Conservation (phyloP, 2,797 vertebrate genomes). For the Coilia nasus region DNA sequence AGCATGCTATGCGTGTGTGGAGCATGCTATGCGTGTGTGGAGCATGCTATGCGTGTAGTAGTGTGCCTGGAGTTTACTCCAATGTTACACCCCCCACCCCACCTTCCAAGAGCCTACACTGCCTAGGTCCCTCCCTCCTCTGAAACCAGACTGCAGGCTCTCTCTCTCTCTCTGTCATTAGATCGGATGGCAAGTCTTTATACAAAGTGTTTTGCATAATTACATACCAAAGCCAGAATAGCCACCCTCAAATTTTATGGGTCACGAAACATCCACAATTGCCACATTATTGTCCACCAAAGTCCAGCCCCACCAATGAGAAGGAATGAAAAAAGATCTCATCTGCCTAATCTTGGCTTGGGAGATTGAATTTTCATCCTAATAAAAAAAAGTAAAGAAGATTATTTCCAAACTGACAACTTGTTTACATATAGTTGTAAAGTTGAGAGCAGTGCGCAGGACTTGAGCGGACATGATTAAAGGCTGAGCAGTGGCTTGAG, state of each 20-base stretch:
- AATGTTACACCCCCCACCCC: constrained; percentile 77
- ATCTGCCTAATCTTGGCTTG: constrained; percentile 86
- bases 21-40: background rate
- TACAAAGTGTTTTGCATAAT: constrained; percentile 99
- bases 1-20: too few relatives aligned
- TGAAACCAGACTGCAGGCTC: constrained; percentile 91
- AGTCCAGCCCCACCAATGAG: constrained; percentile 88
- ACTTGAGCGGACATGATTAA: constrained; percentile 71
- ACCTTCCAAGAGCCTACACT: constrained; percentile 77
- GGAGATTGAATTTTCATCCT: constrained; percentile 87
- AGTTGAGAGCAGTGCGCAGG: constrained; percentile 82
- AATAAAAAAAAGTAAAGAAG: constrained; percentile 86
- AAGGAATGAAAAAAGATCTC: constrained; percentile 75
- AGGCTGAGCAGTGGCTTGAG: constrained; percentile 60
- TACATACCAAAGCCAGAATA: constrained; percentile 99
- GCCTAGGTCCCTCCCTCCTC: constrained; percentile 82
- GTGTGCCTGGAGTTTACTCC: constrained; percentile 82
- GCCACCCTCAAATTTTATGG: constrained; percentile 99
- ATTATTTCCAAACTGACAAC: constrained; percentile 87
- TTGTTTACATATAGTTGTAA: constrained; percentile 89
- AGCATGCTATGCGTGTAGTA: constrained; percentile 63
- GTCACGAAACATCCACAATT: constrained; percentile 99
- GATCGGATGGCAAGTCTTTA: constrained; percentile 99
- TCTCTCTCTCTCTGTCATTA: constrained; percentile 96
- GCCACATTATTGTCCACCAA: constrained; percentile 97